A percentile compares a stretch with the other conserved stretches of the same genome.
Evolutionary conservation across 2,797 vertebrate species (phyloP).

Genomic region (Ficedula albicollis): DNA sequence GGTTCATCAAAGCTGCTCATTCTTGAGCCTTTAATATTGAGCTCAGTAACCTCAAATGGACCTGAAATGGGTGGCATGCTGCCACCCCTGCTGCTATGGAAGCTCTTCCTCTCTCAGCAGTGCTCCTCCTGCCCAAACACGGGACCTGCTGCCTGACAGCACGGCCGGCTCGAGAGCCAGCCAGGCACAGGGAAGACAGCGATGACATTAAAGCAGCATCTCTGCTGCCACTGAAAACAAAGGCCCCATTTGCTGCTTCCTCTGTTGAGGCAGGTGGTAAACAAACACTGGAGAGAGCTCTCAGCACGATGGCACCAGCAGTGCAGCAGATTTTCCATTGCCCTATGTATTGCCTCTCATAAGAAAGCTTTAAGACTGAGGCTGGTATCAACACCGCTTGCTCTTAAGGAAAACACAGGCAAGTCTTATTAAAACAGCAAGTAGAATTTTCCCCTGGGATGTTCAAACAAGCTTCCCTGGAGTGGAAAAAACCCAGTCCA

Average conservation of each 20-base stretch:
- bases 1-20: neutral
- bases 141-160: neutral
- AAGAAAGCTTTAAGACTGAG: neutral
- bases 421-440: neutral
- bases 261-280: neutral
- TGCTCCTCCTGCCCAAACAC: neutral
- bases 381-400: neutral
- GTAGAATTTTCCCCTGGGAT: neutral
- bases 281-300: conserved; percentile 13
- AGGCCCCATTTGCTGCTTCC: neutral
- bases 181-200: neutral
- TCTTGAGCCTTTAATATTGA: neutral
- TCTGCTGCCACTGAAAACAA: neutral
- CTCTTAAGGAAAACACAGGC: neutral
- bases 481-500: neutral
- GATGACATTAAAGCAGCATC: conserved; percentile 8
- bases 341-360: neutral
- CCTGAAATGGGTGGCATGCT: neutral
- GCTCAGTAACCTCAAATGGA: neutral
- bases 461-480: neutral
- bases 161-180: neutral
- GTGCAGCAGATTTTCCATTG: neutral
- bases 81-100: neutral
- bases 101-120: neutral
- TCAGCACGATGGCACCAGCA: neutral